These are phyloP conservation scores for Phymorhynchus buccinoides DNA, from an alignment of 1,140 invertebrate species.

Conservation along the genomic window DNA sequence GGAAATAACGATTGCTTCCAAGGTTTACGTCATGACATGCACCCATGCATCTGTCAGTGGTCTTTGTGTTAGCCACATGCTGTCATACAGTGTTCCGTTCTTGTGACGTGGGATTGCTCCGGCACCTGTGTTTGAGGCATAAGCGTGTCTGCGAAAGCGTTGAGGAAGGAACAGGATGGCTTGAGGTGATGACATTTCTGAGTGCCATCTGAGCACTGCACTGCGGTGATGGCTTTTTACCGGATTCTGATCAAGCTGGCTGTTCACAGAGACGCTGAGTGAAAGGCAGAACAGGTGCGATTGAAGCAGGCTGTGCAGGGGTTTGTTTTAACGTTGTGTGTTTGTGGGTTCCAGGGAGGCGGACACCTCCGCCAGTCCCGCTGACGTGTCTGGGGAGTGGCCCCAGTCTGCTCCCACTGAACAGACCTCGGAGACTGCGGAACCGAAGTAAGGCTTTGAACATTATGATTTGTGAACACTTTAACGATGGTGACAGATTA, in stretches of 20 bases:
- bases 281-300: not conserved
- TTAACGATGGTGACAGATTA: no score
- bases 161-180: not conserved
- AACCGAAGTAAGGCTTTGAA: slow-evolving; percentile 68
- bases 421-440: slow-evolving; percentile 59
- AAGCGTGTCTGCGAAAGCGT: not conserved
- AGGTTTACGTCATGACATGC: no score
- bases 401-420: slow-evolving; percentile 51
- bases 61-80: not conserved
- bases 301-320: not conserved
- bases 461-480: no score
- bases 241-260: slow-evolving; percentile 5
- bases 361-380: slow-evolving; percentile 6
- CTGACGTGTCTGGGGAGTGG: slow-evolving; percentile 62
- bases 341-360: slow-evolving; percentile 24
- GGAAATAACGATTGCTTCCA: no score
- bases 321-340: not conserved
- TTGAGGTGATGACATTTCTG: not conserved
- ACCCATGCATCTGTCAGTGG: no score
- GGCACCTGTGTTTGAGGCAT: not conserved
- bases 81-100: not conserved
- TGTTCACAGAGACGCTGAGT: not conserved
- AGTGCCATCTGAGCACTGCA: not conserved
- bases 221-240: slow-evolving; percentile 1
- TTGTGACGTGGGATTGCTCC: not conserved